phyloP scores from a whole-genome alignment of 2,888 invertebrate species.

The Yponomeuta evonymella region DNA sequence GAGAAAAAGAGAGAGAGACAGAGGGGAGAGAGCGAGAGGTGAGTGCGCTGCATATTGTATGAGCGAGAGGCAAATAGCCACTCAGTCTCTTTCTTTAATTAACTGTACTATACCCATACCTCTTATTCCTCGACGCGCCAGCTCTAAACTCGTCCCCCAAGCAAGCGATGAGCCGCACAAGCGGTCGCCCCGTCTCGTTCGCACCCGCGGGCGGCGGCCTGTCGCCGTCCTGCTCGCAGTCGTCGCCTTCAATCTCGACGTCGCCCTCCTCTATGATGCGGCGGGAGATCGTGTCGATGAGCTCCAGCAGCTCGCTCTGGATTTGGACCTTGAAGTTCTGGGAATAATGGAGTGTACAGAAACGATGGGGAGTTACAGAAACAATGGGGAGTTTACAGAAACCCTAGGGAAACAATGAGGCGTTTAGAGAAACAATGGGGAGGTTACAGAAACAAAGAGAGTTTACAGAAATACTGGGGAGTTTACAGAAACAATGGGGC shows the following conservation, averaged over 20 bases:
- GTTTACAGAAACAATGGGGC: no score
- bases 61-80: no score
- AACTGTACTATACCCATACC: conserved; percentile 30
- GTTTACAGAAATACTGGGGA: no score
- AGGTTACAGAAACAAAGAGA: no score
- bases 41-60: no score
- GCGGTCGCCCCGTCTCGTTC: conserved; percentile 50
- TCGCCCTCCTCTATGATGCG: conserved; percentile 80
- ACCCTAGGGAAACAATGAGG: no score
- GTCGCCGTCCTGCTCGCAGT: conserved; percentile 42
- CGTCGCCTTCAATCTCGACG: conserved; percentile 36
- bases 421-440: no score
- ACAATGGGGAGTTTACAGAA: no score
- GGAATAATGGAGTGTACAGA: conserved; percentile 1
- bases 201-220: background rate
- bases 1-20: no score
- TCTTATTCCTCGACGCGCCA: conserved; percentile 55
- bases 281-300: conserved; percentile 87
- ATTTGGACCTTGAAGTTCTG: conserved; percentile 89
- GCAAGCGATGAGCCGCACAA: conserved; percentile 49
- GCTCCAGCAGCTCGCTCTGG: conserved; percentile 86
- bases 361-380: no score
- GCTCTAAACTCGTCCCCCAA: conserved; percentile 58
- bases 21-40: no score
- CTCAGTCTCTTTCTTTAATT: no score